These are phyloP conservation scores for Eurypyga helias DNA, from an alignment of 2,113 vertebrate genomes.

Conservation along the genomic window DNA sequence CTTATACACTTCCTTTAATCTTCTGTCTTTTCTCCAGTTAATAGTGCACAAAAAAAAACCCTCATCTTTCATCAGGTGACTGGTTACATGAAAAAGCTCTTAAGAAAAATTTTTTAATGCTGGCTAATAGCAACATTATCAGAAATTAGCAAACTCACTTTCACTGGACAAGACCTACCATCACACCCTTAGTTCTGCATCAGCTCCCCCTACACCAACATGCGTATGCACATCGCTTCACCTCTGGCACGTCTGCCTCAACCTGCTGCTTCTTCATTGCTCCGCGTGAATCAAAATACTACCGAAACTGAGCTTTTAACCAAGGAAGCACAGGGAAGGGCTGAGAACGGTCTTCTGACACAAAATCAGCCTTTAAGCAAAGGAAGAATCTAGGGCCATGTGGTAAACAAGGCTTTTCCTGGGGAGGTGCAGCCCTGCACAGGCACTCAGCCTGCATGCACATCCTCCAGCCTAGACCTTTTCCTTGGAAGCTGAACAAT, in stretches of 20 bases:
- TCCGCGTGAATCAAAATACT: neutral
- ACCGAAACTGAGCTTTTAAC: fast-evolving
- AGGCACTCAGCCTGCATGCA: neutral
- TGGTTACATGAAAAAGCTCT: neutral
- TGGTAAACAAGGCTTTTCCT: neutral
- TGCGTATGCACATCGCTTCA: fast-evolving
- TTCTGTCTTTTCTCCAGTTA: neutral
- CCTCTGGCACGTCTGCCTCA: fast-evolving
- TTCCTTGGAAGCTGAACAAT: neutral
- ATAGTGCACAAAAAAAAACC: neutral
- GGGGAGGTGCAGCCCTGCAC: neutral
- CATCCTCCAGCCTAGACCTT: fast-evolving
- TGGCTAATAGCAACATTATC: neutral
- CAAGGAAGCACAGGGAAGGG: neutral
- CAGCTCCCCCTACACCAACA: neutral
- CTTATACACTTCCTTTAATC: too few species aligned
- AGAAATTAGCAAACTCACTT: neutral
- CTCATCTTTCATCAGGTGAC: neutral
- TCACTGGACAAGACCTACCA: neutral
- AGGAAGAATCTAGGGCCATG: neutral
- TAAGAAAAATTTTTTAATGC: neutral
- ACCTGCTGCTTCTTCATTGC: neutral
- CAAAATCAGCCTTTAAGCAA: neutral
- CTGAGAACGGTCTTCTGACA: neutral
- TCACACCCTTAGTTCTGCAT: fast-evolving